A percentile compares a stretch with the other conserved stretches of the same genome.
Conservation (phyloP, 2,113 vertebrate genomes). For the Pyxicephalus adspersus region DNA sequence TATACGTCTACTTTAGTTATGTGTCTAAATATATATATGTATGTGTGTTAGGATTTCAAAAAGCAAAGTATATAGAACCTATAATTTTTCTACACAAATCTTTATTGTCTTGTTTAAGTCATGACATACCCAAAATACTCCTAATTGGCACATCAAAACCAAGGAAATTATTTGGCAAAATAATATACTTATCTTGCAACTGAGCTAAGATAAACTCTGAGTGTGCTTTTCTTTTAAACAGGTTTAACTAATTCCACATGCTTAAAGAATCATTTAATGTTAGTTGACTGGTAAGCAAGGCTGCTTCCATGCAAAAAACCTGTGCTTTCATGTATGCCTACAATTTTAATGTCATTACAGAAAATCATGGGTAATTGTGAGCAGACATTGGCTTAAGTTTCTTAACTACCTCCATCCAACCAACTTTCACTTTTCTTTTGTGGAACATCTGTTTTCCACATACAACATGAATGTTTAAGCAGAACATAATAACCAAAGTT, state of each 20-base stretch:
- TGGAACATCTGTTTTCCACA: conserved; percentile 90
- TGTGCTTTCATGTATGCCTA: conserved; percentile 78
- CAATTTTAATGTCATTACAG: conserved; percentile 78
- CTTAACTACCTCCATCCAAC: conserved; percentile 17
- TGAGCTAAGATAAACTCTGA: conserved; percentile 36
- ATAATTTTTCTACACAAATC: not conserved
- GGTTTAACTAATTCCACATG: conserved; percentile 76
- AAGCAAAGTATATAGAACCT: not conserved
- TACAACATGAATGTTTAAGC: conserved; percentile 26
- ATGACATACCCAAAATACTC: conserved; percentile 21
- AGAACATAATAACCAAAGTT: conserved; percentile 19
- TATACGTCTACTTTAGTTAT: too few relatives aligned
- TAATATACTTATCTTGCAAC: conserved; percentile 25
- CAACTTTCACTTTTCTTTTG: conserved; percentile 60
- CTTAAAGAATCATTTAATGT: conserved; percentile 70
- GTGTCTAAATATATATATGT: too few relatives aligned
- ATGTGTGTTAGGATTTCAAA: not conserved
- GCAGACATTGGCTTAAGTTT: conserved; percentile 72
- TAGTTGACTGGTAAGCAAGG: conserved; percentile 64
- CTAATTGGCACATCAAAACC: conserved; percentile 22
- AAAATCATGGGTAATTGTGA: conserved; percentile 91
- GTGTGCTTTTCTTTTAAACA: conserved; percentile 51
- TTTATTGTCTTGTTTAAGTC: conserved; percentile 15
- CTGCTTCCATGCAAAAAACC: conserved; percentile 67
- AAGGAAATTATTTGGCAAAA: conserved; percentile 43